Evolutionary conservation across 2,888 invertebrate genomes (phyloP), one percentile per base, ranked within the genome.

Genomic region (Exephanes ischioxanthus): DNA sequence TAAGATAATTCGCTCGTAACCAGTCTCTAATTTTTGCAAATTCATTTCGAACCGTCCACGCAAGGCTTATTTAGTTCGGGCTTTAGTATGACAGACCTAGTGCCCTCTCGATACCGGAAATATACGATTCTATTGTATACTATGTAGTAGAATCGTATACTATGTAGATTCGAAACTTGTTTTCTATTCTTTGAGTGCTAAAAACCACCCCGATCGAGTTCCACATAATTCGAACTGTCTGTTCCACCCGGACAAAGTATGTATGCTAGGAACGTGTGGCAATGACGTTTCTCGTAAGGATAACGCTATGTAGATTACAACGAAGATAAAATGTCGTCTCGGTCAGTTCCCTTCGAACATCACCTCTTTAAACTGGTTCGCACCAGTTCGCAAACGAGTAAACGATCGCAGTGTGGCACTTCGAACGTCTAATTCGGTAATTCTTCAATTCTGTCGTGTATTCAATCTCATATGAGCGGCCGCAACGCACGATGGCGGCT

Each of bases 381-480:
- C 33, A 58, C 55, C 75, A 66, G 78, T 41, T 26, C 37, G 48
- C 53, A 78, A 85, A 82, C 81, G 70, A 75, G 73, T 61, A 79
- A 75, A 71, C 82, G 84, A 82, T 85, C 45, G 66, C 51, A 78
- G 51, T 22, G 71, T 77, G 58, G 61, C 41, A 58, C 68, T 58
- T 61, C 61, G 51, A 84, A 81, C 77, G 72, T 73, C 78, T 77
- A 53, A 75, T 79, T 79, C 78, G 81, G 81, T 85, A 70, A 73
- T 85, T 79, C 82, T 75, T 73, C 75, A 78, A 75, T 79, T 70
- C 77, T 73, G 37, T 67, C 63, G 22, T 66, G 61, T 63, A 76
- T 80, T 76, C 66, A 51, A 68, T 77, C 72, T 66, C 58, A 61
- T 71, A 14, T 70, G 41, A 78, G 19, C 55, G 63, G 48, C 53